A percentile compares a stretch with the other conserved stretches of the same genome.
phyloP scores from a whole-genome alignment of 2,888 invertebrate genomes.

The Aspidiotus destructor region DNA sequence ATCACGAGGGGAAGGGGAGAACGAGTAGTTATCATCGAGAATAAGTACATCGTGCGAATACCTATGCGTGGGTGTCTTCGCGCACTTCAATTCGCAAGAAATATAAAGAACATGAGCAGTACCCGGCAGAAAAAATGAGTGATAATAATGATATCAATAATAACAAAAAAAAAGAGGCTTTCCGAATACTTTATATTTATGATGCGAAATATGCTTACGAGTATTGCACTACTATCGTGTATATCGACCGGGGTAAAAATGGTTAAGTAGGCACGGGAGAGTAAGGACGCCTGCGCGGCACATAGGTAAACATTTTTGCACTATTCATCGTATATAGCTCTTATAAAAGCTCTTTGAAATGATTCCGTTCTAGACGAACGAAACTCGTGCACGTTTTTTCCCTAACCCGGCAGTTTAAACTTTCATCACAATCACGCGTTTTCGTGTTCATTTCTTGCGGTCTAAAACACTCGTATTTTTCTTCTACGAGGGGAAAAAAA shows the following conservation, averaged over 20 bases:
- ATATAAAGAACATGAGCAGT: neutral
- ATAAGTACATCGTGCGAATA: too few species aligned
- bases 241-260: constrained; percentile 31
- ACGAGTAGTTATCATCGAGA: too few species aligned
- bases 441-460: neutral
- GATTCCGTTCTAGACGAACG: constrained; percentile 16
- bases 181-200: constrained; percentile 24
- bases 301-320: constrained; percentile 27
- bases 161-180: constrained; percentile 1
- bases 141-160: constrained; percentile 6
- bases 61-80: too few species aligned
- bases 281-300: constrained; percentile 16
- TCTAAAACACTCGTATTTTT: too few species aligned
- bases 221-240: constrained; percentile 4
- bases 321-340: constrained; percentile 26
- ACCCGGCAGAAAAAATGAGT: neutral
- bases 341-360: constrained; percentile 26
- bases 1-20: too few species aligned
- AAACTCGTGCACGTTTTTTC: neutral
- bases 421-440: constrained; percentile 5
- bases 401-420: neutral
- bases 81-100: neutral
- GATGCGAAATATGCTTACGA: constrained; percentile 29
- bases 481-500: too few species aligned
- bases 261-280: constrained; percentile 29